Evolutionary conservation across 2,888 invertebrate genomes (phyloP), one percentile per base, ranked within the genome.

Genomic region (Lagria hirta): DNA sequence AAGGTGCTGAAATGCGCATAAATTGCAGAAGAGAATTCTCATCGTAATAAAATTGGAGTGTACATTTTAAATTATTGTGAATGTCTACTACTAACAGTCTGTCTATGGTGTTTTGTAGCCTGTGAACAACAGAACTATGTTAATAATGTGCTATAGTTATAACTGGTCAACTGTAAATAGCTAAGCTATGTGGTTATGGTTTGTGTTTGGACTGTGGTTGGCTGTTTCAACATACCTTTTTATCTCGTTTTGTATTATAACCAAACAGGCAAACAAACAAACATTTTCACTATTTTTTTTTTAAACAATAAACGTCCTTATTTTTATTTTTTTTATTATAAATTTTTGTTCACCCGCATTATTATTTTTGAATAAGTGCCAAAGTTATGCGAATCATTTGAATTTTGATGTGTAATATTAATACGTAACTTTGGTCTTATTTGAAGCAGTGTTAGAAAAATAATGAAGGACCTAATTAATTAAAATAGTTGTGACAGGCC

Each of bases 121-220:
- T 62, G 60, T 62, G 58, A 57, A 52, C 51, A 57, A 54, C 60
- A 58, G 53, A 60, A 64, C 61, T 60, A 55, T 60, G 58, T 59
- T 61, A 62, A 63, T 60, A 59, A 60, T 63, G 62, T 64, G 65
- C 65, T 65, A 64, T 64, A 65, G 61, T n/a, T 57, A 62, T 60
- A 59, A 60, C 58, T 64, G 43, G 62, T 59, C 60, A 49, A 60
- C 61, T 68, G 66, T 67, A 66, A 58, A 66, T 66, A 66, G 62
- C 60, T 64, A 60, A 60, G 60, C 61, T 52, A 56, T 51, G 64
- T 65, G 63, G 64, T 65, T 65, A 64, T 44, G 54, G 58, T 58
- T 62, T 62, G 65, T 66, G 48, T 47, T 47, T 43, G 47, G 33
- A 49, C 44, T 49, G 48, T 49, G 45, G 46, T 49, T 48, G 46